Evolutionary conservation across 1,140 invertebrate species (phyloP).

Genomic region (Venturia canescens): DNA sequence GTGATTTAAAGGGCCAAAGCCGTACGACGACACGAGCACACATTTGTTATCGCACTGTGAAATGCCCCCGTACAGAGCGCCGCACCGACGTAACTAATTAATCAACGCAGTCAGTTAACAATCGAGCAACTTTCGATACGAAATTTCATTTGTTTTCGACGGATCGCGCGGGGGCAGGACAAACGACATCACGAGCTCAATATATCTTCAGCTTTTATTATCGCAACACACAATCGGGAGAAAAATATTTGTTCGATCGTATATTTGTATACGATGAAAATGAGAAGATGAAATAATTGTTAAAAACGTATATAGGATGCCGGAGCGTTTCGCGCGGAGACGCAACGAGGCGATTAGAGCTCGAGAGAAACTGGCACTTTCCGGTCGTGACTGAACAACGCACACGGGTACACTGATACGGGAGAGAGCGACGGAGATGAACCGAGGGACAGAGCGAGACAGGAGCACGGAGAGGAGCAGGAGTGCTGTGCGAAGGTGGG

Average conservation of each 20-base stretch:
- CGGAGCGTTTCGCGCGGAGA: conserved; percentile 46
- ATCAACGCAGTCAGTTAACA: neutral
- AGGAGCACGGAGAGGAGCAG: conserved; percentile 46
- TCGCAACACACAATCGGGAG: neutral
- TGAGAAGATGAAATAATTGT: conserved; percentile 28
- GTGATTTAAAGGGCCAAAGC: conserved; percentile 26
- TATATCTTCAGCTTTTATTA: too few species aligned
- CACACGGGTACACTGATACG: conserved; percentile 53
- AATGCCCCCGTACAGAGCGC: too few species aligned
- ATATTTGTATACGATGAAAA: conserved; percentile 6
- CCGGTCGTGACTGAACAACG: conserved; percentile 65
- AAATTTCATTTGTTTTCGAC: too few species aligned
- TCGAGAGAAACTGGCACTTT: conserved; percentile 72
- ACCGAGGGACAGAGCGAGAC: conserved; percentile 48
- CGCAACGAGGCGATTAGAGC: conserved; percentile 55
- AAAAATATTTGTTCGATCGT: neutral
- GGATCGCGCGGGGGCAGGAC: too few species aligned
- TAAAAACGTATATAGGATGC: conserved; percentile 33
- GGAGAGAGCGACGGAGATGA: conserved; percentile 50
- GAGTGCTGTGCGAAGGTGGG: conserved; percentile 14
- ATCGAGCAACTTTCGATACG: too few species aligned
- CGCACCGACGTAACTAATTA: neutral
- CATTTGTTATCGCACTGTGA: neutral
- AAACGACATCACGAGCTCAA: too few species aligned
- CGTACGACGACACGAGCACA: conserved; percentile 4